These are phyloP conservation scores for Neosalanx taihuensis DNA, from an alignment of 2,797 vertebrate genomes.

Conservation along the genomic window DNA sequence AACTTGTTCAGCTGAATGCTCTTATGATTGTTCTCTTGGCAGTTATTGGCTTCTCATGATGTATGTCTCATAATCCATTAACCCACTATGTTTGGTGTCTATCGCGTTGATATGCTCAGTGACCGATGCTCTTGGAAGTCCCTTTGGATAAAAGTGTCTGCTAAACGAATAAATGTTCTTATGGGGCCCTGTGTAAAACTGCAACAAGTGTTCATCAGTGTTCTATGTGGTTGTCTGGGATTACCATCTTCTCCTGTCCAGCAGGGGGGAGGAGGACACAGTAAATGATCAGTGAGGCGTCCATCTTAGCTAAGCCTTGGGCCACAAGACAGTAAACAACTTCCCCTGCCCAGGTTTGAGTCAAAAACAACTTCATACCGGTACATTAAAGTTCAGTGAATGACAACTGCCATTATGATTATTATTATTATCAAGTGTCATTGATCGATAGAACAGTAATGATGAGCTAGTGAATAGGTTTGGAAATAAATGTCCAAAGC, in stretches of 20 bases:
- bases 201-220: neutral
- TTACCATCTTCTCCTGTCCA: constrained; percentile 28
- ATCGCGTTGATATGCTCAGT: too few species aligned
- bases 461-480: neutral
- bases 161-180: too few species aligned
- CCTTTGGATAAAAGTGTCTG: too few species aligned
- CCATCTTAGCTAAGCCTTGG: constrained; percentile 22
- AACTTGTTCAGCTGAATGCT: too few species aligned
- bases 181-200: neutral
- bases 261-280: constrained; percentile 39
- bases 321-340: constrained; percentile 7
- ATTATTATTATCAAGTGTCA: neutral
- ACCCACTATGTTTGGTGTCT: too few species aligned
- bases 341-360: neutral
- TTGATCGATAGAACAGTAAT: neutral
- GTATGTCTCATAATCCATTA: too few species aligned
- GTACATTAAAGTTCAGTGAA: neutral
- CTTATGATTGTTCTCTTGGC: too few species aligned
- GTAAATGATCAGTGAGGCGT: constrained; percentile 32
- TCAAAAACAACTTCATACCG: neutral
- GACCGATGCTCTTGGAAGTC: too few species aligned
- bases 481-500: neutral
- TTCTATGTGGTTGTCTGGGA: too few species aligned
- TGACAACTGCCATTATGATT: neutral
- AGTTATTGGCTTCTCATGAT: too few species aligned